Percentiles rank a stretch among this genome's conserved stretches.
Evolutionary conservation across 1,140 invertebrate species (phyloP).

Genomic region (Lerema accius): DNA sequence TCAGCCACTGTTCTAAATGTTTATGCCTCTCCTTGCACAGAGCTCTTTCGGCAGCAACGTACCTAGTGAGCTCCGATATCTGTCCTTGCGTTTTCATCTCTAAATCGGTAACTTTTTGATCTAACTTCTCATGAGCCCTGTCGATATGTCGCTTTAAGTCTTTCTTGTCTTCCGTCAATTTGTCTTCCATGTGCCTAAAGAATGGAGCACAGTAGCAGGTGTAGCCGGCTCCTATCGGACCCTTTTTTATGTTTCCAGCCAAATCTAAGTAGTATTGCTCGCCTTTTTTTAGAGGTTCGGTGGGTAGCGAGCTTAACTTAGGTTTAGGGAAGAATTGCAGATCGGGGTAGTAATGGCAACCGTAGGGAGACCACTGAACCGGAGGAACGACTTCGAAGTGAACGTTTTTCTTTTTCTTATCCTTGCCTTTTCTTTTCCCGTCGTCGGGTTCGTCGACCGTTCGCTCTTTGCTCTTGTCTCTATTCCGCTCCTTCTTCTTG

Average conservation of each 20-base stretch:
- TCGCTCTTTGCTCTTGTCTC: constrained; percentile 79
- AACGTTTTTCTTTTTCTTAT: constrained; percentile 81
- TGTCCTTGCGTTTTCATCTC: constrained; percentile 90
- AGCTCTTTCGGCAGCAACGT: constrained; percentile 85
- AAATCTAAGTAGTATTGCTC: constrained; percentile 97
- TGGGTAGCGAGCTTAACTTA: constrained; percentile 91
- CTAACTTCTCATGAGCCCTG: constrained; percentile 90
- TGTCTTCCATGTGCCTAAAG: constrained; percentile 93
- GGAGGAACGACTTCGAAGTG: constrained; percentile 73
- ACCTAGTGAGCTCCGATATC: constrained; percentile 87
- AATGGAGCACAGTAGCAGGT: constrained; percentile 91
- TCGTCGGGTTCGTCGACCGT: constrained; percentile 71
- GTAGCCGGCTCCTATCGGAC: constrained; percentile 94
- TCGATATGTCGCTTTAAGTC: constrained; percentile 93
- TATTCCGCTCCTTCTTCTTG: constrained; percentile 77
- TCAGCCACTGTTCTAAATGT: constrained; percentile 88
- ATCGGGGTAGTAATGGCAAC: constrained; percentile 94
- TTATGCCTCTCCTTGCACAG: constrained; percentile 86
- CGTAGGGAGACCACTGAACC: constrained; percentile 92
- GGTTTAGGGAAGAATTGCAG: constrained; percentile 92
- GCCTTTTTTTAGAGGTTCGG: constrained; percentile 92
- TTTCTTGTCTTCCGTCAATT: constrained; percentile 92
- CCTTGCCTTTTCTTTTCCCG: constrained; percentile 74
- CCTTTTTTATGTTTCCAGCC: constrained; percentile 97
- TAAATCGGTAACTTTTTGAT: constrained; percentile 91